Conservation (phyloP, 92 coral and sea anemone species). For the Phymanthus crucifer region DNA sequence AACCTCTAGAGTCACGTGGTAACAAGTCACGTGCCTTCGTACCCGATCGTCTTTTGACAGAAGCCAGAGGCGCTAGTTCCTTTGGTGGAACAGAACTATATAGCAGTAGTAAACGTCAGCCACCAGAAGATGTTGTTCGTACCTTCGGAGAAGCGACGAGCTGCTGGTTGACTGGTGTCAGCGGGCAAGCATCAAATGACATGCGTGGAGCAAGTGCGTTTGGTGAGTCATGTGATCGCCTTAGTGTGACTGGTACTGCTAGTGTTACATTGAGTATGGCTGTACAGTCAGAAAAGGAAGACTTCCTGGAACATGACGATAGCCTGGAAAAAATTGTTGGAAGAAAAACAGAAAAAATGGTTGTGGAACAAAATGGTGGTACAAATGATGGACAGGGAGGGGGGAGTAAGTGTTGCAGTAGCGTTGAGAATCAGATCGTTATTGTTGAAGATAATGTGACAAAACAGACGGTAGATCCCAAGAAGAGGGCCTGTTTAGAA, state of each 20-base stretch:
- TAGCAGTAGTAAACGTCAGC: not conserved
- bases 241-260: conserved; percentile 54
- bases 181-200: not conserved
- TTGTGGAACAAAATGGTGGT: not conserved
- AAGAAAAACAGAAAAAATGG: not conserved
- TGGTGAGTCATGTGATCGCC: conserved; percentile 23
- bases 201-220: conserved; percentile 70
- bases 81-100: conserved; percentile 33
- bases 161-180: not conserved
- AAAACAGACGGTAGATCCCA: not conserved
- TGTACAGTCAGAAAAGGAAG: conserved; percentile 57
- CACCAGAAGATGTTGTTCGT: conserved; percentile 17
- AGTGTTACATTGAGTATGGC: conserved; percentile 79
- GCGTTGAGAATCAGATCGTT: not conserved
- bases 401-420: not conserved
- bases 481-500: not conserved
- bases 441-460: not conserved
- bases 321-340: conserved; percentile 3
- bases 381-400: not conserved
- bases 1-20: conserved; percentile 35
- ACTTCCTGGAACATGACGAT: not conserved
- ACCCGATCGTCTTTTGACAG: not conserved
- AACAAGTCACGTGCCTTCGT: conserved; percentile 11
- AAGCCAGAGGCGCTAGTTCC: conserved; percentile 56
- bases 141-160: not conserved